These are phyloP conservation scores for Indicator indicator DNA, from an alignment of 2,113 vertebrate genomes.

Conservation along the genomic window DNA sequence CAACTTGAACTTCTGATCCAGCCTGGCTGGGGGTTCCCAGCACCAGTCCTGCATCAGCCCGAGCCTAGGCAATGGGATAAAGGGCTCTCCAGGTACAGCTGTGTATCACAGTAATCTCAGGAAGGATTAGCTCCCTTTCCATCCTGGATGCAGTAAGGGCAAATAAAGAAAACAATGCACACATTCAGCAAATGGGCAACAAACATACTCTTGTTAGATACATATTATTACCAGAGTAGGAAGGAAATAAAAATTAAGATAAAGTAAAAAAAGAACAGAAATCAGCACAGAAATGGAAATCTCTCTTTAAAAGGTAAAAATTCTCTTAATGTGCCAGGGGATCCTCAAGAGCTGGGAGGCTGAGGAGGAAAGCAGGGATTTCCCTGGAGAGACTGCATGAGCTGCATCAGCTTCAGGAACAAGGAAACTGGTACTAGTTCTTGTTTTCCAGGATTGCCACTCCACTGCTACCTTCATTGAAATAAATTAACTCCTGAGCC, in stretches of 20 bases:
- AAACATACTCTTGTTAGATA: neutral
- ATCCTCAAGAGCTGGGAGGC: neutral
- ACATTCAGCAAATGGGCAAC: fast-evolving
- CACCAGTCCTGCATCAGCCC: fast-evolving
- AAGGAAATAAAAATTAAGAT: neutral
- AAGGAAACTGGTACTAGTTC: neutral
- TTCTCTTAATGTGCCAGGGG: neutral
- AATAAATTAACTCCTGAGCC: neutral
- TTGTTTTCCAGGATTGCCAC: neutral
- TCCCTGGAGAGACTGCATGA: neutral
- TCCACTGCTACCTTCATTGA: neutral
- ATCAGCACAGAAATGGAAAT: neutral
- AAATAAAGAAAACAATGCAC: neutral
- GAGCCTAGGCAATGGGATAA: fast-evolving
- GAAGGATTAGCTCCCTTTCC: neutral
- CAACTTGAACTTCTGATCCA: neutral
- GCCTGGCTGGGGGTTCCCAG: neutral
- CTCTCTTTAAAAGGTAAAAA: neutral
- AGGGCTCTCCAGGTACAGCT: neutral
- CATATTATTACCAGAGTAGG: neutral
- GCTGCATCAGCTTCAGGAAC: neutral
- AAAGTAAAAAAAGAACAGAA: neutral
- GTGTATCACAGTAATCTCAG: neutral
- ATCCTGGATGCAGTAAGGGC: neutral
- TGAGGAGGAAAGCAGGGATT: neutral